phyloP scores from a whole-genome alignment of 2,113 vertebrate genomes.

The Lipophrys pholis region DNA sequence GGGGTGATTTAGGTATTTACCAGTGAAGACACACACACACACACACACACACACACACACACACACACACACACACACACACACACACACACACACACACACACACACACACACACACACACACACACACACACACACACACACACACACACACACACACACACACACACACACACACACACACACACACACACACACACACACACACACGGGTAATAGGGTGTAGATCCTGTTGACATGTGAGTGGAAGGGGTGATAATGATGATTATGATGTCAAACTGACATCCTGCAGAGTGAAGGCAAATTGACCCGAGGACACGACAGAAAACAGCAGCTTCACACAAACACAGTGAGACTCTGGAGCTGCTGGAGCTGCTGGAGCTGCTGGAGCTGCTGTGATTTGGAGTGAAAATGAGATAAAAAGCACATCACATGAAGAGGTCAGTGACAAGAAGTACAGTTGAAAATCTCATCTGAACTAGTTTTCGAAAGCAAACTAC shows the following conservation, averaged over 20 bases:
- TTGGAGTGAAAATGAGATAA: too few relatives aligned
- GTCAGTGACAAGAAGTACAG: too few relatives aligned
- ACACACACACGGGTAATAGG: slow-evolving; percentile 33
- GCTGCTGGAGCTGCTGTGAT: not conserved
- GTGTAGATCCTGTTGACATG: slow-evolving; percentile 64
- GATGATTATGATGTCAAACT: slow-evolving; percentile 54
- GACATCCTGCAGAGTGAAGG: slow-evolving; percentile 23
- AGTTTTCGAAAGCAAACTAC: too few relatives aligned
- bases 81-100: too few relatives aligned
- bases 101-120: too few relatives aligned
- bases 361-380: not conserved
- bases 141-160: not conserved
- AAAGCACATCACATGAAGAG: too few relatives aligned
- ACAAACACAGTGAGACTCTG: not conserved
- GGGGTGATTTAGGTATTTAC: slow-evolving; percentile 15
- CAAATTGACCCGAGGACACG: not conserved
- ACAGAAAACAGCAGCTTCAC: not conserved
- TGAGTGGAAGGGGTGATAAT: slow-evolving; percentile 19
- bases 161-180: not conserved
- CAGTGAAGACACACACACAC: slow-evolving; percentile 36
- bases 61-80: not conserved
- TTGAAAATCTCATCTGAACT: too few relatives aligned
- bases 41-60: not conserved
- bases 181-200: not conserved
- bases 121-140: too few relatives aligned